A percentile compares a stretch with the other conserved stretches of the same genome.
These are phyloP conservation scores for Platalea minor DNA, from an alignment of 2,797 vertebrate genomes.

Conservation along the genomic window DNA sequence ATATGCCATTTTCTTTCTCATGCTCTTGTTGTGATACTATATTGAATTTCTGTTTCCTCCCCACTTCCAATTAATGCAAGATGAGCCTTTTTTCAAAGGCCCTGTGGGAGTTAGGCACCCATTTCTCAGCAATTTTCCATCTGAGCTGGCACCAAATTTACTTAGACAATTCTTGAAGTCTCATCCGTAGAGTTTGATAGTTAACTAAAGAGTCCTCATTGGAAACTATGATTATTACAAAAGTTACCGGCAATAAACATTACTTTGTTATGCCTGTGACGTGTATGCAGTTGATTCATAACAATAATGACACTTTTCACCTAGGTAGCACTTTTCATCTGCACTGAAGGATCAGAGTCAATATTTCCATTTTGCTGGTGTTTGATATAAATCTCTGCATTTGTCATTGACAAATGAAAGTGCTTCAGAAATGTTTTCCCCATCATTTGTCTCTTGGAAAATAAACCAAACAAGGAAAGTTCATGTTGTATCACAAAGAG, in stretches of 20 bases:
- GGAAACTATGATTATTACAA: constrained; percentile 53
- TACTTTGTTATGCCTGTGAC: constrained; percentile 26
- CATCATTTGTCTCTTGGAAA: constrained; percentile 64
- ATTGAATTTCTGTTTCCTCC: constrained; percentile 19
- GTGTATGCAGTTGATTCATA: constrained; percentile 45
- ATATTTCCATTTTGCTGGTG: constrained; percentile 59
- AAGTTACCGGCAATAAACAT: constrained; percentile 2
- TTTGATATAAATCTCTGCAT: constrained; percentile 56
- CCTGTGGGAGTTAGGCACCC: constrained; percentile 37
- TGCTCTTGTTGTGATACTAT: background rate
- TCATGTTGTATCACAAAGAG: constrained; percentile 48
- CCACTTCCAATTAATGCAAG: constrained; percentile 8
- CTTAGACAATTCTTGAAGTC: constrained; percentile 18
- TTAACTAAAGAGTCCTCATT: background rate
- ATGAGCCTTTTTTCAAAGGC: background rate
- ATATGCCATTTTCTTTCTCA: constrained; percentile 5
- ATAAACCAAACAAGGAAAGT: constrained; percentile 53
- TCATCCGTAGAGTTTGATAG: background rate
- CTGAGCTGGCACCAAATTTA: constrained; percentile 13
- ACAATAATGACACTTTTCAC: constrained; percentile 46
- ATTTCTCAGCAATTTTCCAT: constrained; percentile 44
- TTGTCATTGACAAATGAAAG: constrained; percentile 63
- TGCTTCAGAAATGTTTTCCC: constrained; percentile 63
- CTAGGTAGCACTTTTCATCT: constrained; percentile 40
- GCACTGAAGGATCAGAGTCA: constrained; percentile 29